A percentile compares a stretch with the other conserved stretches of the same genome.
Evolutionary conservation across 2,113 vertebrate genomes (phyloP).

Genomic region (Corvus hawaiiensis): DNA sequence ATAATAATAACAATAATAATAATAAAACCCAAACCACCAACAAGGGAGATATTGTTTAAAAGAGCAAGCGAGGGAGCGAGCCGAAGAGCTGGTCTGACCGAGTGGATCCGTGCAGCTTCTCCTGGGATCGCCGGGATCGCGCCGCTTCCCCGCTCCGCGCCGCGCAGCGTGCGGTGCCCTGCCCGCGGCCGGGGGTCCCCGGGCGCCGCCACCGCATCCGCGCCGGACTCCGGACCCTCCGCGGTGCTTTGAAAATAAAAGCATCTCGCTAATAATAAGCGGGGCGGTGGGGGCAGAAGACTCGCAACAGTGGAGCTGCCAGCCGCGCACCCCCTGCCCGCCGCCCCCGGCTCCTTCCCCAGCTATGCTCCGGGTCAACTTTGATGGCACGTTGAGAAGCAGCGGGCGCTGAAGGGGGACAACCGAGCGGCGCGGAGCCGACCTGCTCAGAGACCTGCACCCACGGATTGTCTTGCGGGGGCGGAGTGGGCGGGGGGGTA

Average conservation of each 20-base stretch:
- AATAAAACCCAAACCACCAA: constrained; percentile 55
- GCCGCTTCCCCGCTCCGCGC: constrained; percentile 18
- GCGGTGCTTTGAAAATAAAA: constrained; percentile 39
- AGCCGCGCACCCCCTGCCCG: neutral
- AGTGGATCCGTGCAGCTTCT: constrained; percentile 37
- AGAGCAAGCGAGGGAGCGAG: constrained; percentile 33
- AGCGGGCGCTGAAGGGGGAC: neutral
- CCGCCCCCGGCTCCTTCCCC: neutral
- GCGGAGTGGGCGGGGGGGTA: constrained; percentile 31
- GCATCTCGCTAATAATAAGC: constrained; percentile 29
- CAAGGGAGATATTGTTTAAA: constrained; percentile 62
- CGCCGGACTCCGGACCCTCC: constrained; percentile 20
- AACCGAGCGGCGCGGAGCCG: neutral
- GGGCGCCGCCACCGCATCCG: neutral
- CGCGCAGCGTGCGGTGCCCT: constrained; percentile 7
- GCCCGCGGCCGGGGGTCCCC: neutral
- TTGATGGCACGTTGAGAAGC: neutral
- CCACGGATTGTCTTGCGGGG: constrained; percentile 19
- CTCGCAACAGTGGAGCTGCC: constrained; percentile 16
- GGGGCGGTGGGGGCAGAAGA: neutral
- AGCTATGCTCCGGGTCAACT: constrained; percentile 15
- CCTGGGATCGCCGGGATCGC: constrained; percentile 21
- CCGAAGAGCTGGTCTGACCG: constrained; percentile 46
- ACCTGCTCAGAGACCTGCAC: constrained; percentile 17
- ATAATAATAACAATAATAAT: constrained; percentile 48